These are phyloP conservation scores for Diabrotica balteata DNA, from an alignment of 2,888 invertebrate genomes.

Conservation along the genomic window DNA sequence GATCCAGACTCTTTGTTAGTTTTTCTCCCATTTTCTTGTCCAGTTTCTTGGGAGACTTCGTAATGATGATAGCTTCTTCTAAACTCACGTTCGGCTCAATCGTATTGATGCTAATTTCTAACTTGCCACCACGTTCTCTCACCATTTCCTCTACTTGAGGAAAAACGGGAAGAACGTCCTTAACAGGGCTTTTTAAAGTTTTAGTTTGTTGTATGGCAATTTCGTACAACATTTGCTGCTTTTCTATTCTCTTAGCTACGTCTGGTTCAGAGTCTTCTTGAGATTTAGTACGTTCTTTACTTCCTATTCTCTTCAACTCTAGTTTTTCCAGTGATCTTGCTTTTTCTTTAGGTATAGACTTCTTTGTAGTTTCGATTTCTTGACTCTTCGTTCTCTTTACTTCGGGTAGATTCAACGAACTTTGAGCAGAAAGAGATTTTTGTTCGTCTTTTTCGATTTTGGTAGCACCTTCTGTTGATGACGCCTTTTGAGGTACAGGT, in stretches of 20 bases:
- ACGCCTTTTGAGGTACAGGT: constrained; percentile 40
- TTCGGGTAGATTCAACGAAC: constrained; percentile 51
- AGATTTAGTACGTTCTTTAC: constrained; percentile 74
- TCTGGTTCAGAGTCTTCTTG: constrained; percentile 78
- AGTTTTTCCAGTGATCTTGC: constrained; percentile 74
- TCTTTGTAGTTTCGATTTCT: constrained; percentile 65
- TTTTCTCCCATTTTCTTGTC: constrained; percentile 64
- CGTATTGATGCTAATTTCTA: constrained; percentile 76
- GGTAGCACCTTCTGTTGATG: constrained; percentile 36
- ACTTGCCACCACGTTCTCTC: constrained; percentile 75
- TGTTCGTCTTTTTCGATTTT: constrained; percentile 47
- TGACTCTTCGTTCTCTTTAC: constrained; percentile 69
- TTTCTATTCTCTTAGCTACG: constrained; percentile 74
- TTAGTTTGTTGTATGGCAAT: constrained; percentile 79
- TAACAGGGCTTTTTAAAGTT: constrained; percentile 76
- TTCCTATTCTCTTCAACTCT: constrained; percentile 65
- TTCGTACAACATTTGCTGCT: constrained; percentile 78
- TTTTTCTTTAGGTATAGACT: constrained; percentile 65
- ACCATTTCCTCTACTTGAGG: constrained; percentile 79
- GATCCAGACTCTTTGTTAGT: constrained; percentile 71
- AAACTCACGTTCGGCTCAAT: constrained; percentile 57
- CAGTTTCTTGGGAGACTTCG: constrained; percentile 76
- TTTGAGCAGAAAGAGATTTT: constrained; percentile 54
- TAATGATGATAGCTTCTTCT: constrained; percentile 78
- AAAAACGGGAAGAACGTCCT: constrained; percentile 74